Percentiles rank a stretch among this genome's conserved stretches.
Conservation (phyloP, 2,113 vertebrate species). For the Motacilla tschutschensis region DNA sequence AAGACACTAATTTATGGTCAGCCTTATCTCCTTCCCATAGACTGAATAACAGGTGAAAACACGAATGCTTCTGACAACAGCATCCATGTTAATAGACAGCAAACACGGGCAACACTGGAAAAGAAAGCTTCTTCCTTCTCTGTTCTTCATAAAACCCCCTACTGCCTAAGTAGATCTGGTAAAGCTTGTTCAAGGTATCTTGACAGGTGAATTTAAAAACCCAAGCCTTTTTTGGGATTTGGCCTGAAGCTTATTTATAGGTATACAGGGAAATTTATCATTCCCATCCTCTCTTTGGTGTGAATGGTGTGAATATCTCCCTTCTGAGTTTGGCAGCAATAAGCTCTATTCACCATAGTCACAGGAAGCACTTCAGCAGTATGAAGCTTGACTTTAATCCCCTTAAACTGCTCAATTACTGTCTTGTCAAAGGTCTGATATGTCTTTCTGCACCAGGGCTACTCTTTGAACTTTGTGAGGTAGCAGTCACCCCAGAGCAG, state of each 20-base stretch:
- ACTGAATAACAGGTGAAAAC: background rate
- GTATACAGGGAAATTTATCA: background rate
- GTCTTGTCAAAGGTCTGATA: background rate
- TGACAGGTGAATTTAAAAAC: background rate
- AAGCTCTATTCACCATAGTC: background rate
- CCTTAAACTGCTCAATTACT: background rate
- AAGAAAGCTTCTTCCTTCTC: background rate
- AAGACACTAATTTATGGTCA: background rate
- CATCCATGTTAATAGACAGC: background rate
- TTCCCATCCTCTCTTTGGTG: background rate
- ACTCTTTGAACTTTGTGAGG: background rate
- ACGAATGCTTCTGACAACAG: background rate
- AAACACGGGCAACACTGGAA: background rate
- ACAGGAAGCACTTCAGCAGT: background rate
- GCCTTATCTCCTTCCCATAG: background rate
- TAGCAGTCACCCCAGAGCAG: background rate
- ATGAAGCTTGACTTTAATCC: background rate
- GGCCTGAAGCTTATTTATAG: background rate
- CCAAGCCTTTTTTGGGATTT: rapidly evolving
- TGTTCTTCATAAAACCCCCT: background rate
- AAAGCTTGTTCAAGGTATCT: background rate
- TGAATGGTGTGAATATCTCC: background rate
- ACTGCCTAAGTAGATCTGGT: background rate
- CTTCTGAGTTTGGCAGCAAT: background rate
- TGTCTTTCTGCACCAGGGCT: background rate